A percentile compares a stretch with the other conserved stretches of the same genome.
Conservation (phyloP, 1,140 invertebrate genomes). For the Listronotus bonariensis region DNA sequence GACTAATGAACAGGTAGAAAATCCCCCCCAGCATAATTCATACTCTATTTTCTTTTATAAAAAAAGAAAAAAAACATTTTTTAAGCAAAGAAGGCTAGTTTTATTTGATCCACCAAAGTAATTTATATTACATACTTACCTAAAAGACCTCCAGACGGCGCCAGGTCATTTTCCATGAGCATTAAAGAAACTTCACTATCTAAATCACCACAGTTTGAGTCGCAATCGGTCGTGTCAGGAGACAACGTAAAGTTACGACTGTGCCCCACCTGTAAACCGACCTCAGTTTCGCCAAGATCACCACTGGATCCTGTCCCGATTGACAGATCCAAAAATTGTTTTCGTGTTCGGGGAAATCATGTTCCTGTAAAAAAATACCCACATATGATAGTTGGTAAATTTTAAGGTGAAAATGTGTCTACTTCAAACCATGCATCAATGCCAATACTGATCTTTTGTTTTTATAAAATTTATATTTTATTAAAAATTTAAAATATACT, state of each 20-base stretch:
- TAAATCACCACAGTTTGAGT: constrained; percentile 83
- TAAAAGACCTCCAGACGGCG: constrained; percentile 51
- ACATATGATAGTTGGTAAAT: neutral
- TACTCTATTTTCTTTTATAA: no score
- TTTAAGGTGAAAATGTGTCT: neutral
- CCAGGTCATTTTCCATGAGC: constrained; percentile 71
- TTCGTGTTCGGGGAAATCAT: constrained; percentile 62
- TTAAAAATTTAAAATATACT: no score
- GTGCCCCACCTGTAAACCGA: constrained; percentile 67
- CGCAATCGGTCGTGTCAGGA: constrained; percentile 94
- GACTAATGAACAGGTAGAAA: no score
- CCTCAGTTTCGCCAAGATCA: constrained; percentile 69
- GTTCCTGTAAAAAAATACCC: constrained; percentile 52
- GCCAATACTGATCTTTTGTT: neutral
- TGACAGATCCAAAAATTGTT: constrained; percentile 67
- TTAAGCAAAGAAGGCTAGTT: no score
- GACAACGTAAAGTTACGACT: constrained; percentile 85
- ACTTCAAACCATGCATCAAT: neutral
- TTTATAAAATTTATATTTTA: no score
- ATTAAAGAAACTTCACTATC: constrained; percentile 80
- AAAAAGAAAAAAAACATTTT: no score
- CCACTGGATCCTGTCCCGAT: constrained; percentile 71
- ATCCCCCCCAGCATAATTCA: no score
- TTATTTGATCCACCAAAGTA: no score
- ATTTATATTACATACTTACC: constrained; percentile 35